Base-by-base conservation (phyloP, 2,113 vertebrate species). In the Colossoma macropomum region DNA sequence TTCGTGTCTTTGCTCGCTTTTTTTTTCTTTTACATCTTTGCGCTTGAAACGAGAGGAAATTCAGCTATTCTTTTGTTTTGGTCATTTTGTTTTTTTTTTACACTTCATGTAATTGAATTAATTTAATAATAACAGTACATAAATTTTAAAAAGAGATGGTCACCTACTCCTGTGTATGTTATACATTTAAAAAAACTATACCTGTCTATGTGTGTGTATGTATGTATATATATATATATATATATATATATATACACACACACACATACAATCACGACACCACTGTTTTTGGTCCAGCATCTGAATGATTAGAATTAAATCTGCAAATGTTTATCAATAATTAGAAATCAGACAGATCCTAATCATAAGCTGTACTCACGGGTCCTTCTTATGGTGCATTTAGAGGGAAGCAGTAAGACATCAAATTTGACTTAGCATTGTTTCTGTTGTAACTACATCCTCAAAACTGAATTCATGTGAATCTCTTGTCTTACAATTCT, bases 391-490 rank as follows among this genome's bases (percentile, higher is more conserved):
- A 21, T n/a, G 10, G 27, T 32, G 63, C 63, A 16, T 32, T 66
- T 23, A 3, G 23, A 41, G 21, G 21, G 66, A 41, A 41, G 21
- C 66, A 19, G 19, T 34, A 19, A 23, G 66, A 16, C 5, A 4
- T 69, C 23, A 59, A 23, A 80, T 17, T 12, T 56, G 52, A 79
- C 17, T 60, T 4, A 27, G 34, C 21, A 2, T 52, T 52, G 21
- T 79, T 70, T 70, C 15, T 38, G 32, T 34, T 70, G 11, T 17
- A 41, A 12, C 32, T 30, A 69, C 21, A 25, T n/a, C 28, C 32
- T 27, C 59, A 62, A 77, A 60, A 63, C 32, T 66, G 41, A 16
- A 23, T 66, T 77, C 41, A 66, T 50, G 38, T 50, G 60, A 66
- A 15, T 50, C 38, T 66, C 25, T 77, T 30, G 25, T 56, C 16